These are phyloP conservation scores for Ceryle rudis DNA, from an alignment of 2,797 vertebrate species.

Conservation along the genomic window DNA sequence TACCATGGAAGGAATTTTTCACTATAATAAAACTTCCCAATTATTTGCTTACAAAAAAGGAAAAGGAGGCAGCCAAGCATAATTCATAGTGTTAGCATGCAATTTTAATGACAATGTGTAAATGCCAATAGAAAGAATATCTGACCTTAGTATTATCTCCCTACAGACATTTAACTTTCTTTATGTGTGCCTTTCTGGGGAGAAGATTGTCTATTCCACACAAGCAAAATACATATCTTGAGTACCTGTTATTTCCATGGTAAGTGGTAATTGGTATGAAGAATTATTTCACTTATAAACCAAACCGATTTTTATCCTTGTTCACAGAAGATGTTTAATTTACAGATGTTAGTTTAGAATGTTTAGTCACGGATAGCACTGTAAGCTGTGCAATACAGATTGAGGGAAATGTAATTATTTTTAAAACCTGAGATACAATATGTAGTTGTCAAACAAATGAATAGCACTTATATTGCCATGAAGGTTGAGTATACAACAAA, in stretches of 20 bases:
- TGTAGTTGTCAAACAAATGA: slow-evolving; percentile 14
- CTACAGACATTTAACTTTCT: not conserved
- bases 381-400: not conserved
- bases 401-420: slow-evolving; percentile 43
- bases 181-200: not conserved
- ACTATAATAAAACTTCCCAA: not conserved
- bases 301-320: slow-evolving; percentile 20
- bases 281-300: slow-evolving; percentile 47
- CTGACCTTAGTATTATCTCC: slow-evolving; percentile 18
- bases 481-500: not conserved
- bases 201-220: not conserved
- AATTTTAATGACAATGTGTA: slow-evolving; percentile 2
- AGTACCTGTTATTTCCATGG: slow-evolving; percentile 23
- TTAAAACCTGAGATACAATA: slow-evolving; percentile 35
- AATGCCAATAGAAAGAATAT: not conserved
- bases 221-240: not conserved
- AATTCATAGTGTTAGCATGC: slow-evolving; percentile 17
- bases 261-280: slow-evolving; percentile 59
- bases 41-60: slow-evolving; percentile 26
- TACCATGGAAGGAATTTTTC: not conserved
- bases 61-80: not conserved
- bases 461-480: not conserved
- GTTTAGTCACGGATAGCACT: not conserved
- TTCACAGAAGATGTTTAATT: slow-evolving; percentile 22
- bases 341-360: slow-evolving; percentile 40